Percentiles rank a stretch among this genome's conserved stretches.
These are phyloP conservation scores for Cheilosia vulpina DNA, from an alignment of 2,888 invertebrate genomes.

Conservation along the genomic window DNA sequence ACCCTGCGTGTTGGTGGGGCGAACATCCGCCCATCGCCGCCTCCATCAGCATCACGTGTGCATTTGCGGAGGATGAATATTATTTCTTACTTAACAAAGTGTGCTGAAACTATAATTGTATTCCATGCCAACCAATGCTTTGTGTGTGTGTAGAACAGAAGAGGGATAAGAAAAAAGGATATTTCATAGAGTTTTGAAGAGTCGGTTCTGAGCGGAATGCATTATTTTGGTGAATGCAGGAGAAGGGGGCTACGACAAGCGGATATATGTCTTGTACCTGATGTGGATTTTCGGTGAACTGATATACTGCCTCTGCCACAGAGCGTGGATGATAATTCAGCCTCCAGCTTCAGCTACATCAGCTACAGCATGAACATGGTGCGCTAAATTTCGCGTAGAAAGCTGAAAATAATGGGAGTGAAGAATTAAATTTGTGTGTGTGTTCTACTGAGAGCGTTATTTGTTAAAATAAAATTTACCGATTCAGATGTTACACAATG, in stretches of 20 bases:
- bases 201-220: conserved; percentile 37
- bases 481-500: conserved; percentile 54
- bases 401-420: conserved; percentile 63
- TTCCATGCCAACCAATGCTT: conserved; percentile 33
- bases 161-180: conserved; percentile 56
- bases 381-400: conserved; percentile 28
- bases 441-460: conserved; percentile 51
- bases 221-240: conserved; percentile 38
- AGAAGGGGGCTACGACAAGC: conserved; percentile 14
- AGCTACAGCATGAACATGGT: neutral
- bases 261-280: conserved; percentile 66
- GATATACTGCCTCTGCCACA: conserved; percentile 41
- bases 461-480: conserved; percentile 69
- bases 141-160: neutral
- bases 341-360: conserved; percentile 12
- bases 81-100: conserved; percentile 72
- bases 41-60: conserved; percentile 32
- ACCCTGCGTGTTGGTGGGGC: neutral
- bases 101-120: conserved; percentile 69
- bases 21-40: conserved; percentile 2
- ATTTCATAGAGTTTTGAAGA: conserved; percentile 67
- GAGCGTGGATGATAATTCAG: conserved; percentile 44
- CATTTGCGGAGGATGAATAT: conserved; percentile 52
- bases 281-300: conserved; percentile 67
- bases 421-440: conserved; percentile 49